Evolutionary conservation across 2,797 vertebrate genomes (phyloP).

Genomic region (Enteromius viviparus): DNA sequence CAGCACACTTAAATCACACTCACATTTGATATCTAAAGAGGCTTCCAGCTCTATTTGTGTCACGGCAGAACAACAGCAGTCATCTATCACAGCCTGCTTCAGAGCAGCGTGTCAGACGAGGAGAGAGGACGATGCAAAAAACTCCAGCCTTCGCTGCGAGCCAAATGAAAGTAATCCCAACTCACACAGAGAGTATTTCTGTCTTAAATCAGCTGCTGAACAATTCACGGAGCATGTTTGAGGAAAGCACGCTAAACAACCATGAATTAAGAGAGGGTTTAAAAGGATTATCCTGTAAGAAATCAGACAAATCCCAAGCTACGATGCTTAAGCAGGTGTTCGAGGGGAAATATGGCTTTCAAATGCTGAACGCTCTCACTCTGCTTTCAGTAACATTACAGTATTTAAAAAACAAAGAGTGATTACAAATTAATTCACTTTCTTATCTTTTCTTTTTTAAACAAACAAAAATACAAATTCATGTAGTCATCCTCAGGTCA

Average conservation of each 20-base stretch:
- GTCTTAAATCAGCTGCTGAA: neutral
- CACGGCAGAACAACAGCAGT: neutral
- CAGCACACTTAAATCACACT: constrained; percentile 7
- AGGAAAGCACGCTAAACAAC: constrained; percentile 17
- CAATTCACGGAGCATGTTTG: constrained; percentile 2
- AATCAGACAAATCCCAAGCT: constrained; percentile 23
- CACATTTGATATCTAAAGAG: neutral
- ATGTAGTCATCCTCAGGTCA: neutral
- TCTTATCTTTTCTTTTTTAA: neutral
- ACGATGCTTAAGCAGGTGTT: neutral
- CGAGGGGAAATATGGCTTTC: neutral
- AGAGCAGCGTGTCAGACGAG: neutral
- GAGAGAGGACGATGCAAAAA: neutral
- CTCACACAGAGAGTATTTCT: constrained; percentile 12
- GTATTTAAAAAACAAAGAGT: neutral
- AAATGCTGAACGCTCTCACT: neutral
- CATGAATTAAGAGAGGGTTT: constrained; percentile 44
- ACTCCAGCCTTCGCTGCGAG: neutral
- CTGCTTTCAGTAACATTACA: neutral
- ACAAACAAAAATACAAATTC: neutral
- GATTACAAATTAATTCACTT: neutral
- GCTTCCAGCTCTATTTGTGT: neutral
- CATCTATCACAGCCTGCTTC: neutral
- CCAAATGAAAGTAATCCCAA: constrained; percentile 10
- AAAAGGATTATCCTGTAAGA: constrained; percentile 46